Percentiles rank a stretch among this genome's conserved stretches.
Conservation (phyloP, 2,113 vertebrate species). For the Deroptyus accipitrinus region DNA sequence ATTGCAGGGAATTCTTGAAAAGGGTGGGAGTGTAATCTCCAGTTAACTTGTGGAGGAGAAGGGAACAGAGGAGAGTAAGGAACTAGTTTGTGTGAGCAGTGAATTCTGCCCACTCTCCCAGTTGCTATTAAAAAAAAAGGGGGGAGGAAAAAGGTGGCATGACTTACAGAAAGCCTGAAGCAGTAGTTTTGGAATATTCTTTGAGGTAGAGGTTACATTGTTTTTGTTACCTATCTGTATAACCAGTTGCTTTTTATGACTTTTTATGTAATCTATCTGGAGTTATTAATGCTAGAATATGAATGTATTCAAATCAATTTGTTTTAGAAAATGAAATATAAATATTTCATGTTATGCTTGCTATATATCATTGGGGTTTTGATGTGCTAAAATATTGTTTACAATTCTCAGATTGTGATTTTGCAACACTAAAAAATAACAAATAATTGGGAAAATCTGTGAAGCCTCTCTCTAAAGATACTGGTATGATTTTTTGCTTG, state of each 20-base stretch:
- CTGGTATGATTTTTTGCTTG: not conserved
- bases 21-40: not conserved
- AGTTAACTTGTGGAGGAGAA: not conserved
- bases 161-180: not conserved
- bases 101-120: not conserved
- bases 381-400: not conserved
- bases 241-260: not conserved
- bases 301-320: not conserved
- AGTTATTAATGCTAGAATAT: not conserved
- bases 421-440: not conserved
- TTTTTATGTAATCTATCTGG: not conserved
- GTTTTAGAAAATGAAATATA: not conserved
- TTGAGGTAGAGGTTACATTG: not conserved
- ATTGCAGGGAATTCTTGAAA: not conserved
- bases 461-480: not conserved
- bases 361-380: not conserved
- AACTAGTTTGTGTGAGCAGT: not conserved
- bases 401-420: not conserved
- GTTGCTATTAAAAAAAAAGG: not conserved
- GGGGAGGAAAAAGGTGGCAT: accelerated
- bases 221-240: not conserved
- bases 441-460: not conserved
- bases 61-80: not conserved
- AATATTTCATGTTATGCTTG: not conserved
- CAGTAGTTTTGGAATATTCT: not conserved